phyloP scores from a whole-genome alignment of 2,113 vertebrate species.

The Sapajus apella region DNA sequence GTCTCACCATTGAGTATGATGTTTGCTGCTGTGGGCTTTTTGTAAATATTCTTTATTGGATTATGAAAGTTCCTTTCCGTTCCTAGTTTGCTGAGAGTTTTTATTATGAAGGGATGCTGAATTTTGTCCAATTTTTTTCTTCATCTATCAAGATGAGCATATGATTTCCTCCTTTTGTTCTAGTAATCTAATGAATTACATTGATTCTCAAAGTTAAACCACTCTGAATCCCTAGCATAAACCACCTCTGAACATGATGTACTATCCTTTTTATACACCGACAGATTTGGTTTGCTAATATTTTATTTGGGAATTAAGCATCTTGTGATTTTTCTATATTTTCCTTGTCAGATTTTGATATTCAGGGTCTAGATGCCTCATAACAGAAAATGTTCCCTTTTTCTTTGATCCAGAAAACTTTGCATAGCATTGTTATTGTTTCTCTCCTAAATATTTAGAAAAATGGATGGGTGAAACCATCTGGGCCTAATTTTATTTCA shows the following conservation, averaged over 20 bases:
- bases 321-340: background rate
- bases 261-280: background rate
- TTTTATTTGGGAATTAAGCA: background rate
- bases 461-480: background rate
- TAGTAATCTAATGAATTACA: background rate
- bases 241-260: background rate
- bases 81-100: background rate
- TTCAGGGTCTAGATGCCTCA: background rate
- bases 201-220: background rate
- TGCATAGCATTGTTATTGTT: background rate
- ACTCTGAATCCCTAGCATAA: background rate
- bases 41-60: background rate
- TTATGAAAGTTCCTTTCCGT: background rate
- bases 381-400: background rate
- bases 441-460: slow-evolving; percentile 16
- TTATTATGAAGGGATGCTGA: background rate
- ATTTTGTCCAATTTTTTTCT: background rate
- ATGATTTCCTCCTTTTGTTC: background rate
- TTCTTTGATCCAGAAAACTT: background rate
- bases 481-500: background rate
- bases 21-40: background rate
- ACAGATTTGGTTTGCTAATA: background rate
- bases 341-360: slow-evolving; percentile 23
- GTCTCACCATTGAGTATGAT: background rate
- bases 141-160: background rate